phyloP scores from a whole-genome alignment of 2,797 vertebrate species.

The Merluccius polli region DNA sequence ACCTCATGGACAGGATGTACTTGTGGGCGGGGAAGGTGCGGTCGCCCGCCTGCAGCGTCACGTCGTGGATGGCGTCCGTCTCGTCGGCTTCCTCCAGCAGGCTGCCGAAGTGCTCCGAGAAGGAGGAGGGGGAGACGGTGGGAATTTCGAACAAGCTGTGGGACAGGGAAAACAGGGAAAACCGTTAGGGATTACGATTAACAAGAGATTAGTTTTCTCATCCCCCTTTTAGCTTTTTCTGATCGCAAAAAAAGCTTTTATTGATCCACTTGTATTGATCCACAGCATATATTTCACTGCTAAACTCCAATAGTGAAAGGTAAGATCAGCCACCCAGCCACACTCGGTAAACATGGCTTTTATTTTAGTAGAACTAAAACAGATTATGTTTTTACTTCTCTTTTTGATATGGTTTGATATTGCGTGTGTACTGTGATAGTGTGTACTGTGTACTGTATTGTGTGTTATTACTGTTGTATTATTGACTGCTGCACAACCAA shows the following conservation, averaged over 20 bases:
- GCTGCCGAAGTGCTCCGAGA: slow-evolving; percentile 82
- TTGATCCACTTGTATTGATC: background rate
- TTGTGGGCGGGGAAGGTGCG: slow-evolving; percentile 87
- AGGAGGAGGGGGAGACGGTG: slow-evolving; percentile 80
- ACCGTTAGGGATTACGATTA: background rate
- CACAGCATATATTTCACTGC: no score
- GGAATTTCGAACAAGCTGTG: slow-evolving; percentile 92
- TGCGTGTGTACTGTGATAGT: no score
- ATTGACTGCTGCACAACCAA: no score
- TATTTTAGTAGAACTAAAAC: no score
- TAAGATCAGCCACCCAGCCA: no score
- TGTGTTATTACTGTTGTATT: no score
- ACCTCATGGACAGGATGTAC: slow-evolving; percentile 86
- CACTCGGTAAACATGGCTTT: no score
- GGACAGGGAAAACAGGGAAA: slow-evolving; percentile 21
- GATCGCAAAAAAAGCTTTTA: background rate
- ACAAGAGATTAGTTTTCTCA: background rate
- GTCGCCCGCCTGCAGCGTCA: slow-evolving; percentile 87
- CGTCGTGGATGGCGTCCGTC: slow-evolving; percentile 92
- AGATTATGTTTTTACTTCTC: no score
- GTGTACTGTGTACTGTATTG: no score
- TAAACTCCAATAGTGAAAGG: no score
- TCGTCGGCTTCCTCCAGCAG: slow-evolving; percentile 86
- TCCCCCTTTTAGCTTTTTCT: background rate
- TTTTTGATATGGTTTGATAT: no score